These are phyloP conservation scores for Subacronicta megacephala DNA, from an alignment of 2,888 invertebrate species.

Conservation along the genomic window DNA sequence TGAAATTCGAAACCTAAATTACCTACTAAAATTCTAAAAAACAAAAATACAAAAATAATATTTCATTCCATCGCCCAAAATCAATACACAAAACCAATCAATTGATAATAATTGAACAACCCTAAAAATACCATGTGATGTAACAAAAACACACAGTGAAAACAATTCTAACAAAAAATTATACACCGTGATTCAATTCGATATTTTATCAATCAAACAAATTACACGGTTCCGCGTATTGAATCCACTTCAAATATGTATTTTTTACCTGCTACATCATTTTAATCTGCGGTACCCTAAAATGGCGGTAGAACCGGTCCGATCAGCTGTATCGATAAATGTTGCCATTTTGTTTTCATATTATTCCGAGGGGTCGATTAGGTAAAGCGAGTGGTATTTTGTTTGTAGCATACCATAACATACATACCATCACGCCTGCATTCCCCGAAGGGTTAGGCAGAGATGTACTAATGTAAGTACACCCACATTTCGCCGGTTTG, in stretches of 20 bases:
- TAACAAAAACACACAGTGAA: slow-evolving; percentile 4
- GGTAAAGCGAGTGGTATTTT: slow-evolving; percentile 1
- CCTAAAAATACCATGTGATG: slow-evolving; percentile 1
- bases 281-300: slow-evolving; percentile 51
- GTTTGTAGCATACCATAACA: too few species aligned
- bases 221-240: slow-evolving; percentile 31
- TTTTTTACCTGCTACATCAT: slow-evolving; percentile 52
- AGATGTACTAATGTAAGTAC: too few species aligned
- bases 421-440: too few species aligned
- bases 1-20: too few species aligned
- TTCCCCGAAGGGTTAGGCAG: too few species aligned
- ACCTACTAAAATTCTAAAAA: not conserved
- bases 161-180: slow-evolving; percentile 10
- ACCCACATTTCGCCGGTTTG: too few species aligned
- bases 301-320: slow-evolving; percentile 29
- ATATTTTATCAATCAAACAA: slow-evolving; percentile 49
- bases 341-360: slow-evolving; percentile 49
- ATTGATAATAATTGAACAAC: slow-evolving; percentile 29
- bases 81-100: slow-evolving; percentile 36
- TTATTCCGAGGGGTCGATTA: slow-evolving; percentile 35
- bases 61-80: not conserved
- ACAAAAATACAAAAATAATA: slow-evolving; percentile 4
- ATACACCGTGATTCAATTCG: slow-evolving; percentile 11
- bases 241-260: slow-evolving; percentile 53
- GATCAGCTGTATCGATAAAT: slow-evolving; percentile 59